Base-by-base conservation (phyloP, 1,140 invertebrate genomes). In the Halyomorpha halys region DNA sequence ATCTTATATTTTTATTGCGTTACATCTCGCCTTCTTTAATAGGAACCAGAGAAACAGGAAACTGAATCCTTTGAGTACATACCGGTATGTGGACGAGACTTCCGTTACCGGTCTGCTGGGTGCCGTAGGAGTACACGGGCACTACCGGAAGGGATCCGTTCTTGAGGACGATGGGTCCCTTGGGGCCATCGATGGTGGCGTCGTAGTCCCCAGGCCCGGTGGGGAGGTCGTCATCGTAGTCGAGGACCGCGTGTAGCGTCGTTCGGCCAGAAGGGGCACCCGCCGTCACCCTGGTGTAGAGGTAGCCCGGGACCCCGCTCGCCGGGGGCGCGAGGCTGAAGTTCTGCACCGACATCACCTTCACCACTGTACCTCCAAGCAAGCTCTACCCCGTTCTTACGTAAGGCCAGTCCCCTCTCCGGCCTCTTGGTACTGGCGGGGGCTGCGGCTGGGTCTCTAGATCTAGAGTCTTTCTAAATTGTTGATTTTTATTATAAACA, bases 41-140 rank as follows among this genome's bases (percentile, higher is more conserved):
- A 8, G n/a, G n/a, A n/a, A n/a, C n/a, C n/a, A n/a, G n/a, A n/a
- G n/a, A 30, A 4, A 30, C 3, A 4, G 27, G 8, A 30, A 30
- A 30, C 27, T 30, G 27, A 30, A 4, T 8, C 8, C 3, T 30
- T 30, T 30, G 8, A 30, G 16, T 64, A 83, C 86, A 89, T 77
- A 91, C 89, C 74, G 89, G 89, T 78, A 91, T 90, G 78, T 90
- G 88, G 62, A 90, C 82, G 71, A 90, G 85, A 16, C 84, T 84
- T 65, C 89, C 89, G 75, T 91, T 91, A 73, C 87, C 89, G 66
- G 89, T 73, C 62, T 85, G 84, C 13, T 85, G 84, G 16, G 51
- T 53, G n/a, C 51, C 51, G 77, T 90, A 90, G 21, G 87, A 87
- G 67, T 88, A 90, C 3, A 90, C 76, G n/a, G 89, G 89, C 56